Evolutionary conservation across 2,113 vertebrate species (phyloP), one percentile per base, ranked within the genome.

Genomic region (Istiophorus platypterus): DNA sequence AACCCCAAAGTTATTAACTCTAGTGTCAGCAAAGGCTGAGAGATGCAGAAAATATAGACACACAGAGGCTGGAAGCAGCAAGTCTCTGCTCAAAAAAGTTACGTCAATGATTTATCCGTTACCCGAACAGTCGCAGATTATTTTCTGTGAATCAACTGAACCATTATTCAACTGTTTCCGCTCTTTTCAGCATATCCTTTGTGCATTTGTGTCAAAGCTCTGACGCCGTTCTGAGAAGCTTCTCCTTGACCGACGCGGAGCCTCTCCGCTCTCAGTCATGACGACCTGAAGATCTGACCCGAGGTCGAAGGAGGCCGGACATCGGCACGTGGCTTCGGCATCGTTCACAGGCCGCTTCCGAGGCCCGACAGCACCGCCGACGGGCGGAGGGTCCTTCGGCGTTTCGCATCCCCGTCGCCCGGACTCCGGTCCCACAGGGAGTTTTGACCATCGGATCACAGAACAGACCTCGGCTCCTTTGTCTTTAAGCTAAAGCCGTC

Each of bases 231-330:
- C 26, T 8, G 54, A n/a, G 5, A 57, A 57, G 18, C 3, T 1
- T 26, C 12, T 22, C 24, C n/a, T 9, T 9, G 79, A 45, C 56
- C 13, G 1, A 49, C 9, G 17, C 7, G 51, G 41, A 42, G 6
- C 11, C 26, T 34, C 11, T 18, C 24, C 15, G 10, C 37, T 39
- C 37, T 39, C 1, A 3, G 26, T 14, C 18, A 20, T 14, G 13
- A 24, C 17, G 0, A 13, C 9, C 1, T 12, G 14, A 81, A 24
- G 10, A 47, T 27, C 3, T 51, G 54, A 76, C 66, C 80, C 13
- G 4, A 5, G 20, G 41, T 72, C n/a, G 66, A 76, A 15, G 61
- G 72, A 65, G 6, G 58, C 27, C 79, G 65, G 56, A 49, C 49
- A 56, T 56, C 10, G 20, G 57, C 51, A n/a, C 52, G 9, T 2